Evolutionary conservation across 2,888 invertebrate species (phyloP).

Genomic region (Buathra laborator): DNA sequence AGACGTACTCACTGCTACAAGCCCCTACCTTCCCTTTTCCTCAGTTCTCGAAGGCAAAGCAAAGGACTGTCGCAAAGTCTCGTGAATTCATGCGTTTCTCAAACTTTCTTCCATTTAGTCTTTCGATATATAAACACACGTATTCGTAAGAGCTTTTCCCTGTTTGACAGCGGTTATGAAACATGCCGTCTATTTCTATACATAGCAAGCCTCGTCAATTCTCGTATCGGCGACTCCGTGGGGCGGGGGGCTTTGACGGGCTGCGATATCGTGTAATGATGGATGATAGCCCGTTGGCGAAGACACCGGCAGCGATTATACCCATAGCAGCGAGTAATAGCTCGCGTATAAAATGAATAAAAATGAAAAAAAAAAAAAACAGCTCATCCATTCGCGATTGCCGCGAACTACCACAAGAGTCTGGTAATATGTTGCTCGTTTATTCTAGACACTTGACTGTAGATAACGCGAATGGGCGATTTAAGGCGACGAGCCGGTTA

Average conservation of each 20-base stretch:
- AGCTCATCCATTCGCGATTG: neutral
- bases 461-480: neutral
- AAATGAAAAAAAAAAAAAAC: constrained; percentile 14
- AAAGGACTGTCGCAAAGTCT: constrained; percentile 6
- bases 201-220: constrained; percentile 56
- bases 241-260: constrained; percentile 67
- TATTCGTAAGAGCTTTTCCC: constrained; percentile 20
- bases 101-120: constrained; percentile 31
- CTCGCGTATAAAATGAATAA: neutral
- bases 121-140: neutral
- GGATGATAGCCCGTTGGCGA: constrained; percentile 78
- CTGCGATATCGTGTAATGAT: constrained; percentile 77
- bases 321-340: neutral
- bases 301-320: constrained; percentile 55
- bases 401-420: too few relatives aligned
- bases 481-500: too few relatives aligned
- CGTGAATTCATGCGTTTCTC: constrained; percentile 2
- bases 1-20: constrained; percentile 37
- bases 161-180: neutral
- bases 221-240: constrained; percentile 53
- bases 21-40: neutral
- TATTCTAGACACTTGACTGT: neutral
- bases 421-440: neutral
- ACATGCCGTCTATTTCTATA: constrained; percentile 31
- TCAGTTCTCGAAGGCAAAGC: neutral